phyloP scores from a whole-genome alignment of 2,888 invertebrate genomes.

The Kryphioiulus occultus region DNA sequence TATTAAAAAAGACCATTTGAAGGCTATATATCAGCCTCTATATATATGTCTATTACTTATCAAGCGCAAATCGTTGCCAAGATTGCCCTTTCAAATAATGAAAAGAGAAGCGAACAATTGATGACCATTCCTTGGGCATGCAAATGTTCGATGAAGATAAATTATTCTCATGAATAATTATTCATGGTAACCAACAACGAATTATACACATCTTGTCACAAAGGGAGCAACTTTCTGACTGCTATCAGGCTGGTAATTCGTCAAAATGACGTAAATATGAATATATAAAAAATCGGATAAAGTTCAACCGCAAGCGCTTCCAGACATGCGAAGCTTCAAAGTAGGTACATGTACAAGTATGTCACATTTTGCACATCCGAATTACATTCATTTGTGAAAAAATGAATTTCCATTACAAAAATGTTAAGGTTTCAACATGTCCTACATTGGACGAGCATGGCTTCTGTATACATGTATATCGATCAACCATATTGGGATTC shows the following conservation, averaged over 20 bases:
- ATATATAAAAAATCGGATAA: neutral
- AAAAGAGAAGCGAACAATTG: too few species aligned
- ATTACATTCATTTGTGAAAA: neutral
- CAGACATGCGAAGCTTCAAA: neutral
- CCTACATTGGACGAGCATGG: too few species aligned
- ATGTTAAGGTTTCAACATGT: too few species aligned
- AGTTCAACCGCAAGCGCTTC: neutral
- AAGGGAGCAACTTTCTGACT: neutral
- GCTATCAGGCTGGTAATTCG: neutral
- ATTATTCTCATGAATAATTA: neutral
- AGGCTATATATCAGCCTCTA: neutral
- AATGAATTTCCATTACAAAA: neutral
- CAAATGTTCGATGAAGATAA: neutral
- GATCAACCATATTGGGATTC: too few species aligned
- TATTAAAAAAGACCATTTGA: neutral
- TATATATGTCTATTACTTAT: neutral
- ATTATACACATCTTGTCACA: neutral
- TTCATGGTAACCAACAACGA: constrained; percentile 8
- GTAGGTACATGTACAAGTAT: neutral
- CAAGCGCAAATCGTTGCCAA: neutral
- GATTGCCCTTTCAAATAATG: too few species aligned
- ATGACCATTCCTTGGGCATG: neutral
- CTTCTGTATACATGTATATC: too few species aligned
- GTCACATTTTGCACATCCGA: neutral
- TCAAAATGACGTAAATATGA: neutral